Conservation (phyloP, 2,888 invertebrate species). For the Hypercompe scribonia region DNA sequence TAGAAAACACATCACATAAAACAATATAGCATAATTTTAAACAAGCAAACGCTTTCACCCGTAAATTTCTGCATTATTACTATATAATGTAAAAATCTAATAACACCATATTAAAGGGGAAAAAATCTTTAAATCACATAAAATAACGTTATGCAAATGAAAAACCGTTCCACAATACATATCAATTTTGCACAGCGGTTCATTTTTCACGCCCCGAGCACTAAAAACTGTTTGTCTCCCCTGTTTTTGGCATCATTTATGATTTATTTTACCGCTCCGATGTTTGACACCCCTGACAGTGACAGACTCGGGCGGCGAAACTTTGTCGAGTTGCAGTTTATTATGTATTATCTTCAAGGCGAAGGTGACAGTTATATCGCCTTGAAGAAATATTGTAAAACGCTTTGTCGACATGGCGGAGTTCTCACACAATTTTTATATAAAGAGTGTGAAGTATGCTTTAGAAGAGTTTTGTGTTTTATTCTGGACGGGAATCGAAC, state of each 20-base stretch:
- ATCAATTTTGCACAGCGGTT: constrained; percentile 41
- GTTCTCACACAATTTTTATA: not conserved
- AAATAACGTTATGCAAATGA: constrained; percentile 28
- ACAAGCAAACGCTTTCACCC: not conserved
- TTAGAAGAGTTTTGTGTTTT: not conserved
- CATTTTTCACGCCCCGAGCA: constrained; percentile 46
- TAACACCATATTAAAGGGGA: not conserved
- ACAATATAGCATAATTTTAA: too few relatives aligned
- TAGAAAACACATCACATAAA: too few relatives aligned
- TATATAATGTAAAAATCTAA: not conserved
- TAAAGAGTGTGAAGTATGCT: not conserved
- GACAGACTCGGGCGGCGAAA: constrained; percentile 46
- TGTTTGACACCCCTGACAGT: constrained; percentile 53
- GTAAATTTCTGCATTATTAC: not conserved
- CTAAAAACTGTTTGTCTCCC: constrained; percentile 47
- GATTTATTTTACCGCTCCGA: constrained; percentile 48
- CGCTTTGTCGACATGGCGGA: not conserved
- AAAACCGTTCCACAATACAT: constrained; percentile 28
- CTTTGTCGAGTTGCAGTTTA: constrained; percentile 39
- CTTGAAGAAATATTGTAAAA: not conserved
- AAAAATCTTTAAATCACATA: constrained; percentile 21
- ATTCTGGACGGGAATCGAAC: too few relatives aligned
- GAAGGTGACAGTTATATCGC: constrained; percentile 5
- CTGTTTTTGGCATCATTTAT: constrained; percentile 48
- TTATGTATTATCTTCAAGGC: constrained; percentile 19